phyloP scores from a whole-genome alignment of 2,113 vertebrate genomes.

The Dicentrarchus labrax region DNA sequence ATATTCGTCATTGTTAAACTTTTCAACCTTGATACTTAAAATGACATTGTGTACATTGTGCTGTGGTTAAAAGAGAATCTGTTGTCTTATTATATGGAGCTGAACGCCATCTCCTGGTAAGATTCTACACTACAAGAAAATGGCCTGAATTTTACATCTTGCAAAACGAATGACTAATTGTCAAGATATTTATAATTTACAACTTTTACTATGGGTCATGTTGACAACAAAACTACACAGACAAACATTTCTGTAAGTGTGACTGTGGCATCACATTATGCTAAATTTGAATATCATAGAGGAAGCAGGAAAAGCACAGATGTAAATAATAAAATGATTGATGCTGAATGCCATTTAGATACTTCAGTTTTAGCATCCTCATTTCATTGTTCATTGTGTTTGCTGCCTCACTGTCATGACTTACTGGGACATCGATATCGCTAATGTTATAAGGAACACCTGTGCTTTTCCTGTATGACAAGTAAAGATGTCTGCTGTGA shows the following conservation, averaged over 20 bases:
- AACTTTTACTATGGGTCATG: background rate
- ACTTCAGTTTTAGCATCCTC: background rate
- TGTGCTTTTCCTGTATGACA: background rate
- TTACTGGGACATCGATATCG: background rate
- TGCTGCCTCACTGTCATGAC: background rate
- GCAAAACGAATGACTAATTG: background rate
- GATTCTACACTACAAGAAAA: conserved; percentile 30
- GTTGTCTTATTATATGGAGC: conserved; percentile 58
- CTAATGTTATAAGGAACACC: background rate
- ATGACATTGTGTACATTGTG: background rate
- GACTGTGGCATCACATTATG: background rate
- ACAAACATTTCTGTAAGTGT: background rate
- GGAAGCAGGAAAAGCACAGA: background rate
- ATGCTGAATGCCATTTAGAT: background rate
- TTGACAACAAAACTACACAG: background rate
- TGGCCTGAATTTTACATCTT: background rate
- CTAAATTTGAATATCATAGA: background rate
- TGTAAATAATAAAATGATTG: background rate
- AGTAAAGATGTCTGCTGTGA: background rate
- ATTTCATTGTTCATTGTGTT: background rate
- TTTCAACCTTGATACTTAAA: conserved; percentile 9
- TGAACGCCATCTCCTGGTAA: conserved; percentile 70
- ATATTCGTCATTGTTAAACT: background rate
- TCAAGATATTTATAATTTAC: background rate
- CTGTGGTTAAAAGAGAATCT: background rate